These are phyloP conservation scores for Actinemys pallida DNA, from an alignment of 2,113 vertebrate genomes.

Conservation along the genomic window DNA sequence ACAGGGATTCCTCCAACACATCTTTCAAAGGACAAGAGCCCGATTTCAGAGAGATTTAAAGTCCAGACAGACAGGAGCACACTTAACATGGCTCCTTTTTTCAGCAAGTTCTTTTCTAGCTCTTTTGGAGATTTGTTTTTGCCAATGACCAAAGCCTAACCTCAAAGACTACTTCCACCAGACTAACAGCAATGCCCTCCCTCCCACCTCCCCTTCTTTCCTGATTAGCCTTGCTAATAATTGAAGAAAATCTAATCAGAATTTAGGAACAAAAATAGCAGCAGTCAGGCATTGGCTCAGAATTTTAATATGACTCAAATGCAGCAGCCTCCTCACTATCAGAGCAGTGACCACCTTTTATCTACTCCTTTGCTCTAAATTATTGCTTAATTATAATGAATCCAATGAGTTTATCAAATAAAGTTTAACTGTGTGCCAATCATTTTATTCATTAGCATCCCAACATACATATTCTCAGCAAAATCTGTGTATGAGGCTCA, in stretches of 20 bases:
- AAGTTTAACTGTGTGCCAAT: slow-evolving; percentile 4
- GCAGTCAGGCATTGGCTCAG: slow-evolving; percentile 9
- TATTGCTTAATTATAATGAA: slow-evolving; percentile 40
- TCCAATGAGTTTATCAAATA: not conserved
- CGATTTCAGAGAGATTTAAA: not conserved
- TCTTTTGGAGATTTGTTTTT: not conserved
- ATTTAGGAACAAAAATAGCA: not conserved
- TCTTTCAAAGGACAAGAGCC: not conserved
- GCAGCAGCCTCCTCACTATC: accelerated
- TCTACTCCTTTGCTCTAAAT: slow-evolving; percentile 48
- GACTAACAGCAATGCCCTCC: not conserved
- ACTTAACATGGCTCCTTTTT: not conserved
- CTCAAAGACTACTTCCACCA: not conserved
- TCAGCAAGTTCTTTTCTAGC: not conserved
- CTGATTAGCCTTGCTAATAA: not conserved
- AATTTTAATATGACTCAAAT: not conserved
- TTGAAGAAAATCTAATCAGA: not conserved
- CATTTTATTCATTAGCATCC: not conserved
- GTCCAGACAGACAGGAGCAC: not conserved
- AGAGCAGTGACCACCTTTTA: slow-evolving; percentile 28
- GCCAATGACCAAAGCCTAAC: too few species aligned
- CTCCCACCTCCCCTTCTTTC: not conserved
- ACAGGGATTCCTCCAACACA: not conserved
- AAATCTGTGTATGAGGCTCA: accelerated
- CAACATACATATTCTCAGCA: not conserved